Conservation (phyloP, 92 coral and sea anemone genomes). For the Porites rus region DNA sequence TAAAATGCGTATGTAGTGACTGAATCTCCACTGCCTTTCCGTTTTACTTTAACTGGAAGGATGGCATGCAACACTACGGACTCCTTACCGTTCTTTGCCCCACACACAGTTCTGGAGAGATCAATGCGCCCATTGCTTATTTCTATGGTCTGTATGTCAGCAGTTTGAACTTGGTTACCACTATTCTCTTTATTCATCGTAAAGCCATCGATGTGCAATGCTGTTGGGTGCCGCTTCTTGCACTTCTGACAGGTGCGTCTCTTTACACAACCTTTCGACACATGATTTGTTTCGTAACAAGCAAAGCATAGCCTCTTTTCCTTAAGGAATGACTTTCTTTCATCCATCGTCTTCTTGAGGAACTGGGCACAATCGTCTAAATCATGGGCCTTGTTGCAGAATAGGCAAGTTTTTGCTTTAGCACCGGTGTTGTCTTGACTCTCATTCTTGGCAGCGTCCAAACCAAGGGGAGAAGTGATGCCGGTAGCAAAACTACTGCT, state of each 20-base stretch:
- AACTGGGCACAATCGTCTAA: slow-evolving; percentile 62
- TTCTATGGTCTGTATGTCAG: neutral
- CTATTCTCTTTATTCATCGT: neutral
- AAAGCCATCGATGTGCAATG: slow-evolving; percentile 45
- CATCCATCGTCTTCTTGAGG: slow-evolving; percentile 42
- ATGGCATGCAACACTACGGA: slow-evolving; percentile 50
- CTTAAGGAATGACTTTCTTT: slow-evolving; percentile 56
- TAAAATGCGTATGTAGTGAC: slow-evolving; percentile 70
- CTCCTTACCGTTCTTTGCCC: slow-evolving; percentile 9
- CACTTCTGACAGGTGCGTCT: slow-evolving; percentile 71
- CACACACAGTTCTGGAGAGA: neutral
- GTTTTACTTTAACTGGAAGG: slow-evolving; percentile 55
- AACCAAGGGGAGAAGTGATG: neutral
- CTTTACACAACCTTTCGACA: slow-evolving; percentile 58
- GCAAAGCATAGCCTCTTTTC: slow-evolving; percentile 64
- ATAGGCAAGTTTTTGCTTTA: neutral
- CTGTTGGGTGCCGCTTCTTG: slow-evolving; percentile 48
- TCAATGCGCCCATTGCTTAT: slow-evolving; percentile 8
- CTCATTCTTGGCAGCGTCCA: neutral
- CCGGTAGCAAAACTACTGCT: slow-evolving; percentile 49
- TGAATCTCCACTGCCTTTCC: slow-evolving; percentile 21
- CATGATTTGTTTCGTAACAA: slow-evolving; percentile 61
- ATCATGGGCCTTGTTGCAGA: slow-evolving; percentile 60
- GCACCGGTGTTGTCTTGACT: neutral
- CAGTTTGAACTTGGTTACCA: neutral